Evolutionary conservation across 2,797 vertebrate genomes (phyloP), one percentile per base, ranked within the genome.

Genomic region (Toxotes lorentzi): DNA sequence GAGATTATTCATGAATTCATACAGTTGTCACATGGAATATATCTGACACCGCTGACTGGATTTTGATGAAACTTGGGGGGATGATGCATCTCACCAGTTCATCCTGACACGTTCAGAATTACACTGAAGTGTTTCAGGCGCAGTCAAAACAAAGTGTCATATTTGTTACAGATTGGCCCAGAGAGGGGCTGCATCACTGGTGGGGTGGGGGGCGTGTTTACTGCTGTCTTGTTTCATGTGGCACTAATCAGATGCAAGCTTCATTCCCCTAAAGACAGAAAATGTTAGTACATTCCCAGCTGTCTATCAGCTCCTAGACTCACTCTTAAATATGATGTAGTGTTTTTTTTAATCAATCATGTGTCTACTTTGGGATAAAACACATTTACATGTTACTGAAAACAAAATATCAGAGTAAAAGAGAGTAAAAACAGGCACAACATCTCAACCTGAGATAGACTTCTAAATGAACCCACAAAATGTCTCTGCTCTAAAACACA

Each of bases 1-100:
- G 74, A 7, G 54, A 56, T 82, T 89, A 91, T 91, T 89, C 85
- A 91, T 88, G 78, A 85, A 75, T 86, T 86, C 78, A 70, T 77
- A 17, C 73, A 75, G 70, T 70, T 81, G 87, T 91, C 88, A 88
- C 76, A 81, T 43, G 45, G 70, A 85, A 87, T 88, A 56, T 47
- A 41, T 87, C 73, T 56, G 81, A 83, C 78, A 63, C 50, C 68
- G 5, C 54, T 64, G 70, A 79, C 56, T 74, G 70, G 57, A 57
- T 63, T 83, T 27, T 76, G 83, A 84, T 85, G 70, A 75, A 82
- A 80, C 51, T 45, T 41, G 17, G 50, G 34, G 57, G 17, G 54
- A n/a, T 11, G 70, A 75, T 16, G 57, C 64, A 21, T 82, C 81
- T 75, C 62, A 0, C 53, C 76, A 56, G 87, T 77, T 50, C 68